Percentiles rank a stretch among this genome's conserved stretches.
These are phyloP conservation scores for Rapana venosa DNA, from an alignment of 2,888 invertebrate genomes.

Conservation along the genomic window DNA sequence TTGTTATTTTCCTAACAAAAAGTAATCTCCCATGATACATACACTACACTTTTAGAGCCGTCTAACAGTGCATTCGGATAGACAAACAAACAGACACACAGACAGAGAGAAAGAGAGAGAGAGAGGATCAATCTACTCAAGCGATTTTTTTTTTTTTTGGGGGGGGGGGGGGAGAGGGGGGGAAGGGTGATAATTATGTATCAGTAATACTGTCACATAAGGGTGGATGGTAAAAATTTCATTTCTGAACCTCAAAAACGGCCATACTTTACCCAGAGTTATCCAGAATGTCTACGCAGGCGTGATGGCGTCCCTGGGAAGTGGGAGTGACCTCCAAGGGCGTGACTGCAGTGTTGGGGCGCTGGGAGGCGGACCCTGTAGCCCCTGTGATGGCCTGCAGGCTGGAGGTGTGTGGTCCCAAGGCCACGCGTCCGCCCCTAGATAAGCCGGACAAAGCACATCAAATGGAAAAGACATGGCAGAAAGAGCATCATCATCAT, in stretches of 20 bases:
- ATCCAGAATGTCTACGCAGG: background rate
- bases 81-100: too few species aligned
- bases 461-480: background rate
- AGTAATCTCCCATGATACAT: too few species aligned
- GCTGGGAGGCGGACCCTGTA: background rate
- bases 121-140: too few species aligned
- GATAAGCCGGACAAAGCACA: background rate
- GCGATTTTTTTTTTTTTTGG: too few species aligned
- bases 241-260: background rate
- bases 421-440: background rate
- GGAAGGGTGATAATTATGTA: too few species aligned
- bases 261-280: background rate
- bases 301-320: background rate
- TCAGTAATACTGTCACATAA: too few species aligned
- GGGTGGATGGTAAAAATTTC: background rate
- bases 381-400: background rate
- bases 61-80: background rate
- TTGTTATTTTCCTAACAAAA: too few species aligned
- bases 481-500: too few species aligned
- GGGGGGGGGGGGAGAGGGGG: too few species aligned
- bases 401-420: background rate
- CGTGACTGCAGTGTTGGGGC: background rate
- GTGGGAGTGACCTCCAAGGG: background rate
- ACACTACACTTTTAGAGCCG: background rate
- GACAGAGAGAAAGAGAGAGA: too few species aligned